Evolutionary conservation across 2,113 vertebrate species (phyloP), one percentile per base, ranked within the genome.

Genomic region (Cryptoleucopteryx plumbea): DNA sequence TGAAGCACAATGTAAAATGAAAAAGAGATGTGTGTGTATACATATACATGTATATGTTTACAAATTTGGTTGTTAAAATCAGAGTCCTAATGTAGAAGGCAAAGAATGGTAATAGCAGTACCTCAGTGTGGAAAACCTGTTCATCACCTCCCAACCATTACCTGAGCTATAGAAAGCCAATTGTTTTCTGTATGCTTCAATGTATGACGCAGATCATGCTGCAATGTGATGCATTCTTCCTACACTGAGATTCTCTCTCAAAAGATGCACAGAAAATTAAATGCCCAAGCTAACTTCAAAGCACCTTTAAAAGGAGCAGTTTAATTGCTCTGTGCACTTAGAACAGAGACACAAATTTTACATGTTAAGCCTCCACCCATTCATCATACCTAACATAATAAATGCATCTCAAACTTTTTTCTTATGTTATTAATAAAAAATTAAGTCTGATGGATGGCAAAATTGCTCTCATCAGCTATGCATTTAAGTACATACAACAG

Each of bases 11-110:
- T 0, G 0, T 3, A 10, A 16, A 43, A 38, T 5, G 6, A 50
- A 20, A 10, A n/a, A 21, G 42, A 7, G 13, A 3, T 3, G 6
- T 9, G 14, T 19, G 29, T 23, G 27, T 22, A 12, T 4, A 20
- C 4, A 4, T 0, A 13, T 0, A 13, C 6, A 3, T 1, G 1
- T 8, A 1, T n/a, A 13, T 7, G 4, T 34, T 20, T 21, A 42
- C 7, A 17, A 29, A 79, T 26, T 3, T 2, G 3, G 19, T 4
- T 42, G 61, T 32, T 82, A 16, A 34, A 65, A 55, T 17, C 38
- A 10, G 40, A 47, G 38, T 20, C 23, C 7, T 22, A 27, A 12
- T 11, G 31, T 1, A 29, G 21, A 32, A 63, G 23, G 63, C 72
- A 80, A 67, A 47, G 38, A 48, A 36, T 5, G 14, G 13, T 18